phyloP scores from a whole-genome alignment of 2,113 vertebrate genomes.

The Catharus bicknelli region DNA sequence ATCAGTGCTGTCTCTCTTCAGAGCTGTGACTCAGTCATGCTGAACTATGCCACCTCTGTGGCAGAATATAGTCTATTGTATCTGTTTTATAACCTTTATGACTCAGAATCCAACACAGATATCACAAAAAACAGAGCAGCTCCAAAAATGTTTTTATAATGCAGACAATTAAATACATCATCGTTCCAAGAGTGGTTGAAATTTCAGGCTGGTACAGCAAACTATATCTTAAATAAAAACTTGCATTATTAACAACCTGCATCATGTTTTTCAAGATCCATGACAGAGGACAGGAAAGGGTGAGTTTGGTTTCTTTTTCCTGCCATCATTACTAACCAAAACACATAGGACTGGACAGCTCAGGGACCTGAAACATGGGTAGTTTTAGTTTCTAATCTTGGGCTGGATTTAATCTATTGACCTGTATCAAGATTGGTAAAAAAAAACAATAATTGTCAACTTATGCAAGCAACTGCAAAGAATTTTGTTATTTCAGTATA shows the following conservation, averaged over 20 bases:
- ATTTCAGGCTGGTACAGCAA: background rate
- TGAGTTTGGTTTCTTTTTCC: background rate
- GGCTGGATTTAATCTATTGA: background rate
- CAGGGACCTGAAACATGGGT: background rate
- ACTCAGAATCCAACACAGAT: slow-evolving; percentile 29
- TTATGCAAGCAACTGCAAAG: background rate
- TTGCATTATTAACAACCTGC: background rate
- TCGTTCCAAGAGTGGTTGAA: background rate
- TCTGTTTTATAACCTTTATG: slow-evolving; percentile 22
- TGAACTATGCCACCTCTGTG: slow-evolving; percentile 24
- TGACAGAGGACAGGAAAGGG: background rate
- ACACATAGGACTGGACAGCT: background rate
- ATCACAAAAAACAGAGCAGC: background rate
- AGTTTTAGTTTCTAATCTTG: background rate
- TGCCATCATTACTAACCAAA: background rate
- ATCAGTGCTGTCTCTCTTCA: background rate
- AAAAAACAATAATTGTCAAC: background rate
- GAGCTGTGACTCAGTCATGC: slow-evolving; percentile 10
- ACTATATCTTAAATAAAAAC: background rate
- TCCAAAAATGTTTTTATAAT: background rate
- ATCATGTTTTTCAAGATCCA: background rate
- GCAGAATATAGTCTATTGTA: slow-evolving; percentile 8
- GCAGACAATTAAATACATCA: background rate
- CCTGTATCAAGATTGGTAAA: background rate
- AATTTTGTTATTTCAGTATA: background rate